phyloP scores from a whole-genome alignment of 64 coral and sea anemone genomes.

The Montipora sp. region DNA sequence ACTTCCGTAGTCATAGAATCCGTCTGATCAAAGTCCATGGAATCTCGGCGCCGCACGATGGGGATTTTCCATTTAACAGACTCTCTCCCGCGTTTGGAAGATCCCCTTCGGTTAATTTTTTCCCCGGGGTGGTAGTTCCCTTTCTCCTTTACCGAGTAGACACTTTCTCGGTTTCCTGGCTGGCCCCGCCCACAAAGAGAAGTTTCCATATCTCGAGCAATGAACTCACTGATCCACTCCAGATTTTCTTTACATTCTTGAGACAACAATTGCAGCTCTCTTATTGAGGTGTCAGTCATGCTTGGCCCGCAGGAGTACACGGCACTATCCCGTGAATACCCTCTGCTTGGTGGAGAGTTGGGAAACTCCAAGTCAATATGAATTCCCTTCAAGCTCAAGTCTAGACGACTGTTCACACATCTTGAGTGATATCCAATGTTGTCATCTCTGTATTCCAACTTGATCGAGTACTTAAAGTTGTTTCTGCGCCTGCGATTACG shows the following conservation, averaged over 20 bases:
- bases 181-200: constrained; percentile 28
- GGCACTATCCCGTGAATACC: constrained; percentile 29
- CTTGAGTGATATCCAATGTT: constrained; percentile 21
- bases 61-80: constrained; percentile 13
- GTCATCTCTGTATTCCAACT: constrained; percentile 81
- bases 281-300: constrained; percentile 68
- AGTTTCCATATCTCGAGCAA: constrained; percentile 69
- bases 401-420: constrained; percentile 69
- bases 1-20: constrained; percentile 22
- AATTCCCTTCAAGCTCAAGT: constrained; percentile 87
- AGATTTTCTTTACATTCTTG: constrained; percentile 78
- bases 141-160: constrained; percentile 74
- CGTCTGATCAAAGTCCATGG: constrained; percentile 17
- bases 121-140: constrained; percentile 75
- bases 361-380: constrained; percentile 87
- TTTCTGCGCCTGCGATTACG: constrained; percentile 49
- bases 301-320: constrained; percentile 37
- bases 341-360: constrained; percentile 18
- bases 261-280: constrained; percentile 72
- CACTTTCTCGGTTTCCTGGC: constrained; percentile 38
- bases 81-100: constrained; percentile 52
- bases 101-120: constrained; percentile 74
- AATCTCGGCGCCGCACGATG: constrained; percentile 12
- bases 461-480: constrained; percentile 73
- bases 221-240: constrained; percentile 80